These are phyloP conservation scores for Chymomyza fuscimana DNA, from an alignment of 2,888 invertebrate genomes.

Conservation along the genomic window DNA sequence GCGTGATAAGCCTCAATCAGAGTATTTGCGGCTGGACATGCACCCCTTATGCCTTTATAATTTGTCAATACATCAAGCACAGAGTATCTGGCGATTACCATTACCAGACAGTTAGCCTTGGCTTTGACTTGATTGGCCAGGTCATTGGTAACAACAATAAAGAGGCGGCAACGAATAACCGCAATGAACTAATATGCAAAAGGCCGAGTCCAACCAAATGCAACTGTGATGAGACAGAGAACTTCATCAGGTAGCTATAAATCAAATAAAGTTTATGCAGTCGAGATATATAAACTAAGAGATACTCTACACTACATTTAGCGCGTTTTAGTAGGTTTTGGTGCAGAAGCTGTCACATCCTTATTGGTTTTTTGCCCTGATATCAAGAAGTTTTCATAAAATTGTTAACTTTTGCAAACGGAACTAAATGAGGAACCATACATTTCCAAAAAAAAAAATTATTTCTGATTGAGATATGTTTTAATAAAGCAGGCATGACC, in stretches of 20 bases:
- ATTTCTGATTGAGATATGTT: too few relatives aligned
- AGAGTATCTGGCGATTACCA: constrained; percentile 66
- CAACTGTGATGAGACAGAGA: neutral
- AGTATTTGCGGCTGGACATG: constrained; percentile 3
- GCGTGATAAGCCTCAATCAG: constrained; percentile 70
- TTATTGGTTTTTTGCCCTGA: too few relatives aligned
- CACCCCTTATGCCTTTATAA: constrained; percentile 42
- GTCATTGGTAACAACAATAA: neutral
- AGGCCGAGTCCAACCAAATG: neutral
- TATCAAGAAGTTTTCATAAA: too few relatives aligned
- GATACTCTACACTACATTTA: neutral
- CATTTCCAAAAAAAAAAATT: too few relatives aligned
- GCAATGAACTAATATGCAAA: neutral
- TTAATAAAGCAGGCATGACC: too few relatives aligned
- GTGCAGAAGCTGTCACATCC: too few relatives aligned
- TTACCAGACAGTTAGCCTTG: constrained; percentile 3
- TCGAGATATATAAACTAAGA: neutral
- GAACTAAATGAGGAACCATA: too few relatives aligned
- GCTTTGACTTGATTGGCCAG: neutral
- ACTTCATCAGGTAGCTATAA: neutral
- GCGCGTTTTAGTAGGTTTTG: too few relatives aligned
- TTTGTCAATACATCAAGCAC: constrained; percentile 69
- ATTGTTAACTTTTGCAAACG: too few relatives aligned
- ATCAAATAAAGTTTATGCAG: neutral
- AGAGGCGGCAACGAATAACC: neutral